phyloP scores from a whole-genome alignment of 1,140 invertebrate species.

The Drosophila eugracilis region DNA sequence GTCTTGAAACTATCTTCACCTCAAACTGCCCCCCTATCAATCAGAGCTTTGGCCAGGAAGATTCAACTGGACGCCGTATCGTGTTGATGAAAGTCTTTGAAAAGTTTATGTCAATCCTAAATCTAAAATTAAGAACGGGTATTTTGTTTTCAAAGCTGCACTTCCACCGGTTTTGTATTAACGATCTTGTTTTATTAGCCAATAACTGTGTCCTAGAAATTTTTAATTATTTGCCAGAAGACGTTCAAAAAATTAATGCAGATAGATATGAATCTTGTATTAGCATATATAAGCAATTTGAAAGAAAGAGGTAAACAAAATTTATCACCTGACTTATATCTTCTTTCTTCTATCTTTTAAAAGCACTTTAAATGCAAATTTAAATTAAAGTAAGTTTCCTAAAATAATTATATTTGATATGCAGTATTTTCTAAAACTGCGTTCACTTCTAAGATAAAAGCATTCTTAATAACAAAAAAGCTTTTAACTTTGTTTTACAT shows the following conservation, averaged over 20 bases:
- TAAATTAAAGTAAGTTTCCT: background rate
- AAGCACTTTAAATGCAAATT: background rate
- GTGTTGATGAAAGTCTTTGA: constrained; percentile 21
- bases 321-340: background rate
- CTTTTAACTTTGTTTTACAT: no score
- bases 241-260: background rate
- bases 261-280: background rate
- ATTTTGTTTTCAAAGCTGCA: background rate
- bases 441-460: no score
- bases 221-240: background rate
- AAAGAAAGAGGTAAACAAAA: background rate
- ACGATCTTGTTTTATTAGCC: background rate
- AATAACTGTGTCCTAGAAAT: background rate
- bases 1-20: constrained; percentile 47
- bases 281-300: background rate
- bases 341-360: background rate
- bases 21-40: constrained; percentile 54
- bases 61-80: constrained; percentile 29
- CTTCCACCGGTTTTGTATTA: background rate
- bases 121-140: background rate
- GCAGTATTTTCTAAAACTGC: no score
- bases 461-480: no score
- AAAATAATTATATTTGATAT: no score
- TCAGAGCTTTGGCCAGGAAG: constrained; percentile 53
- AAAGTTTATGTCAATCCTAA: constrained; percentile 8